Conservation (phyloP, 2,113 vertebrate genomes). For the Corythoichthys haematopterus region DNA sequence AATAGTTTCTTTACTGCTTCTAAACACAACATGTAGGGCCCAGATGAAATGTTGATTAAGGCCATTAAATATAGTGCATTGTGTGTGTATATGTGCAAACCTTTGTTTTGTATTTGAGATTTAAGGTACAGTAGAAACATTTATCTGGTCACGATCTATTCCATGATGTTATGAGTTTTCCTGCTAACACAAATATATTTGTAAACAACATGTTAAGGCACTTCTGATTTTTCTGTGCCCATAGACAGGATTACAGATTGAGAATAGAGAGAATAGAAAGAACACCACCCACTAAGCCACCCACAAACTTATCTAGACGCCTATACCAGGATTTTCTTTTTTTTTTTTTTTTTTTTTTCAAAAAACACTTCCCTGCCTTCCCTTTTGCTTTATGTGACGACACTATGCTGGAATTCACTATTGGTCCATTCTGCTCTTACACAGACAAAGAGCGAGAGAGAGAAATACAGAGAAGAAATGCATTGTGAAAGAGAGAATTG, state of each 20-base stretch:
- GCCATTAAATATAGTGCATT: too few species aligned
- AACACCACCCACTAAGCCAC: slow-evolving; percentile 43
- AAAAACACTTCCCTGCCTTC: slow-evolving; percentile 75
- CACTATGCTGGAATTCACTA: slow-evolving; percentile 76
- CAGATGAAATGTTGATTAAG: neutral
- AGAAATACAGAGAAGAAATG: slow-evolving; percentile 33
- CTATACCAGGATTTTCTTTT: slow-evolving; percentile 52
- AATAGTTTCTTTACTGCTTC: neutral
- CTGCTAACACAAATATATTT: neutral
- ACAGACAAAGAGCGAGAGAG: slow-evolving; percentile 15
- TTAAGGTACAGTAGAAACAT: neutral
- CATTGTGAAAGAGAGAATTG: slow-evolving; percentile 21
- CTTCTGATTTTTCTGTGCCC: slow-evolving; percentile 1
- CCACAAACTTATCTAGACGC: slow-evolving; percentile 47
- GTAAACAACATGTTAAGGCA: slow-evolving; percentile 10
- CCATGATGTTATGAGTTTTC: neutral
- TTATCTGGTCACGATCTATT: neutral
- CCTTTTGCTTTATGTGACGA: slow-evolving; percentile 66
- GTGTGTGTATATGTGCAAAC: neutral
- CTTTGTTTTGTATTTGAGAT: neutral
- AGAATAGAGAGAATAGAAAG: neutral
- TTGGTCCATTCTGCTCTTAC: slow-evolving; percentile 64
- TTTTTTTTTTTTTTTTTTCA: slow-evolving; percentile 60
- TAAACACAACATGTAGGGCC: neutral
- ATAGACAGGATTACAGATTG: slow-evolving; percentile 4